Conservation (phyloP, 2,113 vertebrate species). For the Pheucticus melanocephalus region DNA sequence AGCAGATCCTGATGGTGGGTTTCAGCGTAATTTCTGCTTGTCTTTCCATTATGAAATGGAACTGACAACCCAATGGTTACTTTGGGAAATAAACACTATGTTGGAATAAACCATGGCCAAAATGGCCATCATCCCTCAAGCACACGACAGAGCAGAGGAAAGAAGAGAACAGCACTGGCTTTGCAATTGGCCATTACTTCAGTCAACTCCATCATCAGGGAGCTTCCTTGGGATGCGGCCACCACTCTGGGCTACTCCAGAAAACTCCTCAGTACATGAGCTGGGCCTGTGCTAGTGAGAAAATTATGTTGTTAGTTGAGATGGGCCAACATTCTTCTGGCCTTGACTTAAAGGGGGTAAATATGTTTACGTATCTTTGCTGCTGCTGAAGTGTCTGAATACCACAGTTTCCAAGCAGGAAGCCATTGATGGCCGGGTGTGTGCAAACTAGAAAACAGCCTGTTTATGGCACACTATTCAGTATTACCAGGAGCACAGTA, state of each 20-base stretch:
- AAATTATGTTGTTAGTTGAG: neutral
- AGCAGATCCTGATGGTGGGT: neutral
- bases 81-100: neutral
- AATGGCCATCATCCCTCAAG: neutral
- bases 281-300: neutral
- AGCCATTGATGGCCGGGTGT: slow-evolving; percentile 13
- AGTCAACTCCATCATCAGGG: neutral
- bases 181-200: neutral
- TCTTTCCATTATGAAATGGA: neutral
- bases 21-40: neutral
- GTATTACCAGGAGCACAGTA: neutral
- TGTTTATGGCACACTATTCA: neutral
- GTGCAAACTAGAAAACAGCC: neutral
- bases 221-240: neutral
- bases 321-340: neutral
- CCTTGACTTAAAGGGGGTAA: neutral
- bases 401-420: slow-evolving; percentile 27
- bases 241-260: neutral
- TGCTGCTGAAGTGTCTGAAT: neutral
- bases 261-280: neutral
- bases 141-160: neutral
- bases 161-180: neutral
- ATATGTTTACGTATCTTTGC: neutral
- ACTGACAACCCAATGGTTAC: neutral
- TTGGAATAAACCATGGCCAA: neutral